A percentile compares a stretch with the other conserved stretches of the same genome.
phyloP scores from a whole-genome alignment of 2,113 vertebrate genomes.

The Nibea albiflora region DNA sequence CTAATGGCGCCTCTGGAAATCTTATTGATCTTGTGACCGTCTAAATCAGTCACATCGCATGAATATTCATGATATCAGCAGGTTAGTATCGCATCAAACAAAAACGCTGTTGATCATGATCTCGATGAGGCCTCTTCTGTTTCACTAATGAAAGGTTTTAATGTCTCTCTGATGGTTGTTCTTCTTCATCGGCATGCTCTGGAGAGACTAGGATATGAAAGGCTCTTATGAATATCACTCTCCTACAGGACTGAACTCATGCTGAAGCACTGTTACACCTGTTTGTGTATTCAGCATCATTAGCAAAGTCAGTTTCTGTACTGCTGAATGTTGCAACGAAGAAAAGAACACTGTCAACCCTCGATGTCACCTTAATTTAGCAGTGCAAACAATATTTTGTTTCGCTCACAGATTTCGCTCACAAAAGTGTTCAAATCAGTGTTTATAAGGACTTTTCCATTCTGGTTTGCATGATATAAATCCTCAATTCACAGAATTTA shows the following conservation, averaged over 20 bases:
- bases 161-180: slow-evolving; percentile 23
- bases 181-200: not conserved
- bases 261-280: not conserved
- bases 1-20: not conserved
- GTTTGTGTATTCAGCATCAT: not conserved
- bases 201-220: not conserved
- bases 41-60: slow-evolving; percentile 27
- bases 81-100: slow-evolving; percentile 33
- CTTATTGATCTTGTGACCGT: slow-evolving; percentile 9
- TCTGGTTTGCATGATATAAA: no score
- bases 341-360: no score
- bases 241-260: not conserved
- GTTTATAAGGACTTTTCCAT: no score
- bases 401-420: no score
- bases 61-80: slow-evolving; percentile 33
- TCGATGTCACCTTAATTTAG: no score
- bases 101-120: slow-evolving; percentile 13
- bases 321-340: not conserved
- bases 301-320: not conserved
- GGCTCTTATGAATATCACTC: not conserved
- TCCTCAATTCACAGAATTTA: no score
- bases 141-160: slow-evolving; percentile 46
- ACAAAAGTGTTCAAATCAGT: no score
- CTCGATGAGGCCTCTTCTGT: slow-evolving; percentile 9
- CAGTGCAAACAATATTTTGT: no score